Evolutionary conservation across 1,140 invertebrate genomes (phyloP).

Genomic region (Neodiprion fabricii): DNA sequence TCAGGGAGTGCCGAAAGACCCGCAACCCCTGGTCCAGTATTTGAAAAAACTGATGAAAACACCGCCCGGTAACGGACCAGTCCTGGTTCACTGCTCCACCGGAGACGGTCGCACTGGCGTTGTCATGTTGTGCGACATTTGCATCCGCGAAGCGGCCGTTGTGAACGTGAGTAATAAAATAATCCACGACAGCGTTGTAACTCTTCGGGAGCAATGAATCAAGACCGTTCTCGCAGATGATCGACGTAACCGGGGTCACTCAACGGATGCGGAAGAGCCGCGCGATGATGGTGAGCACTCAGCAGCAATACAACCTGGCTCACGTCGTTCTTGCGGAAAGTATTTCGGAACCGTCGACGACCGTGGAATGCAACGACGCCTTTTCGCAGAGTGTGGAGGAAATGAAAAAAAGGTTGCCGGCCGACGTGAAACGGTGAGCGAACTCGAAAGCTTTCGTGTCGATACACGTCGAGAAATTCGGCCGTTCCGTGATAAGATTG

Average conservation of each 20-base stretch:
- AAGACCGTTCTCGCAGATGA: constrained; percentile 23
- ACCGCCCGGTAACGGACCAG: constrained; percentile 85
- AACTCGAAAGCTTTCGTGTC: too few relatives aligned
- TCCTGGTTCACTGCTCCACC: constrained; percentile 81
- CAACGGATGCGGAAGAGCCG: constrained; percentile 36
- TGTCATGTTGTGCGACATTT: constrained; percentile 65
- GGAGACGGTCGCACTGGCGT: constrained; percentile 77
- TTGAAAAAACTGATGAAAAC: constrained; percentile 68
- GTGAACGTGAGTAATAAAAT: constrained; percentile 28
- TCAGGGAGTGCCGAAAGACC: constrained; percentile 82
- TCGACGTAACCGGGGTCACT: constrained; percentile 40
- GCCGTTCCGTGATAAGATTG: not conserved
- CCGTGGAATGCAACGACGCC: constrained; percentile 36
- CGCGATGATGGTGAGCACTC: constrained; percentile 49
- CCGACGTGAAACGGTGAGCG: constrained; percentile 35
- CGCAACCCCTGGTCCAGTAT: constrained; percentile 73
- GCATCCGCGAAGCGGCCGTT: constrained; percentile 39
- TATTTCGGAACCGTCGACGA: constrained; percentile 34
- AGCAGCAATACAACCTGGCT: constrained; percentile 46
- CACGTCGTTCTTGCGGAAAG: constrained; percentile 47
- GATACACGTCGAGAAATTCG: not conserved
- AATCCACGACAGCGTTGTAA: not conserved
- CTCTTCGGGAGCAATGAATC: too few relatives aligned
- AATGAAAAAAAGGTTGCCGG: constrained; percentile 32
- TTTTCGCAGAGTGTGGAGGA: constrained; percentile 32